Evolutionary conservation across 2,888 invertebrate genomes (phyloP), one percentile per base, ranked within the genome.

Genomic region (Uloborus plumipes): DNA sequence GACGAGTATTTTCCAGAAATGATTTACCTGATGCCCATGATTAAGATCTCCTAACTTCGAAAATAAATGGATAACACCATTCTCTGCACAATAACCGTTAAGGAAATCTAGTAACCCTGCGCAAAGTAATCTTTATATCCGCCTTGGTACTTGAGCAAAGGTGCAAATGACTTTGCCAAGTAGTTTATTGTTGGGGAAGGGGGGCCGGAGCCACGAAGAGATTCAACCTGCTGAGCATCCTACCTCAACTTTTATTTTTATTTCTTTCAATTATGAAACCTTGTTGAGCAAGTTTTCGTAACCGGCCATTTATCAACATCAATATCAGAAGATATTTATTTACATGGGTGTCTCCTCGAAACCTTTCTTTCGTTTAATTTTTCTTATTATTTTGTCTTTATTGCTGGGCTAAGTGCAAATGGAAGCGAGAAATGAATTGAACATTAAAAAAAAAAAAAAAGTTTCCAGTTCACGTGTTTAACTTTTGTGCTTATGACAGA

Each of bases 231-330:
- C 64, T 47, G 49, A 47, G 66, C 55, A 15, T 66, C 49, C 16
- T 66, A 20, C 22, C 47, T 64, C 18, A 39, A 13, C 26, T 49
- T 53, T 22, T 62, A 31, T 47, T 47, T 67, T 66, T 74, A n/a
- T 77, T 70, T 77, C 18, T 77, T 77, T 77, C 77, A 77, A 77
- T 77, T 77, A 77, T 77, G 64, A 71, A 64, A 77, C 51, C 77
- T 77, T 50, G 77, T 77, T 77, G 77, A 71, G 64, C 71, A 70
- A 77, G 77, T 65, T 77, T 71, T 77, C 70, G 62, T 47, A 65
- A 65, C 65, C 50, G 77, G 64, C 58, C 70, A 58, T 77, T 77
- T 77, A 77, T 77, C 77, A 77, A 77, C 77, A 77, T 77, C 70
- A 70, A 77, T 77, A 77, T 71, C 70, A 31, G 70, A 65, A 50